Percentiles rank a stretch among this genome's conserved stretches.
phyloP scores from a whole-genome alignment of 2,113 vertebrate species.

The Poeciliopsis occidentalis region DNA sequence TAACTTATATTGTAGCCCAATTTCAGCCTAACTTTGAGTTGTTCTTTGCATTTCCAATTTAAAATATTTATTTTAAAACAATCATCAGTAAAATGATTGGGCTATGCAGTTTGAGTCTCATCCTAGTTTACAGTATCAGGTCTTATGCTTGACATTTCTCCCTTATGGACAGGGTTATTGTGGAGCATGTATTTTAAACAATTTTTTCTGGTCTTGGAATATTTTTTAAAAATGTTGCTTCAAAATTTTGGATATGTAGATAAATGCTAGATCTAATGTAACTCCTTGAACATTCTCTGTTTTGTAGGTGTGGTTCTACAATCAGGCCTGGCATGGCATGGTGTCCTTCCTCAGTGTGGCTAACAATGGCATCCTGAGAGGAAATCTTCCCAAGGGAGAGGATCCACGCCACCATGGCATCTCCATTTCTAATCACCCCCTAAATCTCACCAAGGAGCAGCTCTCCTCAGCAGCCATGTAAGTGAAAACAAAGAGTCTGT shows the following conservation, averaged over 20 bases:
- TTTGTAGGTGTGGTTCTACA: slow-evolving; percentile 98
- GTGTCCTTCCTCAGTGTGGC: slow-evolving; percentile 92
- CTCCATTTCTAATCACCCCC: slow-evolving; percentile 90
- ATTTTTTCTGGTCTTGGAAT: background rate
- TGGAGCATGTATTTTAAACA: background rate
- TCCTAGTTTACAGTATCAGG: too few relatives aligned
- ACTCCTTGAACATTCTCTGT: background rate
- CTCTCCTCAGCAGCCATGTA: slow-evolving; percentile 89
- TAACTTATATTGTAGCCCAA: too few relatives aligned
- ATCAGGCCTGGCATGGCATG: slow-evolving; percentile 91
- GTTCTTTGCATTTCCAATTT: too few relatives aligned
- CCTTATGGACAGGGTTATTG: too few relatives aligned
- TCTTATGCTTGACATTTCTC: too few relatives aligned
- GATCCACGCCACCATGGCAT: slow-evolving; percentile 87
- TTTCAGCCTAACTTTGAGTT: too few relatives aligned
- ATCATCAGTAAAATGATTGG: too few relatives aligned
- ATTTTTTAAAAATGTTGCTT: background rate
- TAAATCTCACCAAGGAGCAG: slow-evolving; percentile 97
- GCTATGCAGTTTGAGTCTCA: too few relatives aligned
- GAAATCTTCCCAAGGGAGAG: slow-evolving; percentile 82
- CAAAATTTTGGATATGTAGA: background rate
- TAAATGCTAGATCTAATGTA: background rate
- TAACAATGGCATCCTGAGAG: slow-evolving; percentile 93
- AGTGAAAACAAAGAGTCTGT: slow-evolving; percentile 68
- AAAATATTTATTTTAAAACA: too few relatives aligned